phyloP scores from a whole-genome alignment of 1,140 invertebrate genomes.

The Mamestra configurata region DNA sequence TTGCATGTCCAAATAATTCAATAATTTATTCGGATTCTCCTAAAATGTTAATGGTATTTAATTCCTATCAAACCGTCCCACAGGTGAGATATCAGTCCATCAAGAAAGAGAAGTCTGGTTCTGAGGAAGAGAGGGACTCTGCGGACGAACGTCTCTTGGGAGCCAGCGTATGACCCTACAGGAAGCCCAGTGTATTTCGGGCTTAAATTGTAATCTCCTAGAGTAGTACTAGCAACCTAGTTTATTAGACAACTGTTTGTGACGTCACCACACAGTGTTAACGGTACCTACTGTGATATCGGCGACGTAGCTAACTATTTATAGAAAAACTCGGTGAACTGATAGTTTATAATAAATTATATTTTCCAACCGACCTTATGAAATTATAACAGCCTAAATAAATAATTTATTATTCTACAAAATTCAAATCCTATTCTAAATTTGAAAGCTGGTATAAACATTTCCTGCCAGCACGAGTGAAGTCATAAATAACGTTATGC shows the following conservation, averaged over 20 bases:
- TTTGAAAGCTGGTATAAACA: too few relatives aligned
- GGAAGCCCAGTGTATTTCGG: constrained; percentile 76
- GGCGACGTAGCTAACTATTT: too few relatives aligned
- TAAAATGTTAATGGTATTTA: constrained; percentile 17
- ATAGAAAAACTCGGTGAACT: too few relatives aligned
- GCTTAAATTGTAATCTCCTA: constrained; percentile 71
- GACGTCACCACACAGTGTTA: background rate
- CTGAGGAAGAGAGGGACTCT: constrained; percentile 86
- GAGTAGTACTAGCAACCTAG: constrained; percentile 17
- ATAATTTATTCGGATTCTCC: too few relatives aligned
- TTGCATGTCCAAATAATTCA: background rate
- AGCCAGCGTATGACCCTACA: constrained; percentile 83
- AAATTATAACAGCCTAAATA: too few relatives aligned
- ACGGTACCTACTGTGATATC: too few relatives aligned
- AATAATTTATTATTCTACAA: too few relatives aligned
- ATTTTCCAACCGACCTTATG: too few relatives aligned
- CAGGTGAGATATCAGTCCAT: constrained; percentile 87
- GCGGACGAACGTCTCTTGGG: constrained; percentile 82
- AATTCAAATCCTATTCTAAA: too few relatives aligned
- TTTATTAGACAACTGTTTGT: constrained; percentile 6
- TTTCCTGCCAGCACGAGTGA: too few relatives aligned
- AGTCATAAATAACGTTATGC: too few relatives aligned
- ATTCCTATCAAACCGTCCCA: constrained; percentile 31
- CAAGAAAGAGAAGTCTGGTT: constrained; percentile 86
- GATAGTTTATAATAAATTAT: too few relatives aligned